Percentiles rank a stretch among this genome's conserved stretches.
Conservation (phyloP, 2,888 invertebrate genomes). For the Cephus pulcher region DNA sequence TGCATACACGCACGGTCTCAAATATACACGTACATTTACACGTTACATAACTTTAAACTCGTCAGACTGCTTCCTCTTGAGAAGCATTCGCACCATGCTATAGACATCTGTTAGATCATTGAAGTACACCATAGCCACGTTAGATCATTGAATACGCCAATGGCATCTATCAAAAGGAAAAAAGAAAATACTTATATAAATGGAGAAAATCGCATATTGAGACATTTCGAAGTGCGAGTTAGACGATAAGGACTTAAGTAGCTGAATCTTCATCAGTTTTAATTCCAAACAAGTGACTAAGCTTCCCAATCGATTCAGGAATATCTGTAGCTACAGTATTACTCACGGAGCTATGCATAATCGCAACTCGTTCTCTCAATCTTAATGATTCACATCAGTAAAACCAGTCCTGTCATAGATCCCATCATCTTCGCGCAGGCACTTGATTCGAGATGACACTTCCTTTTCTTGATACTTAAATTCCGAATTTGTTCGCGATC, state of each 20-base stretch:
- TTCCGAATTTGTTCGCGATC: conserved; percentile 2
- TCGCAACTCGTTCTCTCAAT: background rate
- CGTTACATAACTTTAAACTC: background rate
- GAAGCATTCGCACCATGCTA: background rate
- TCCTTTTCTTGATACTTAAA: conserved; percentile 14
- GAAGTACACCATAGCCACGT: background rate
- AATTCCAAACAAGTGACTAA: background rate
- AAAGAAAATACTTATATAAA: conserved; percentile 39
- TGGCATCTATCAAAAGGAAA: conserved; percentile 30
- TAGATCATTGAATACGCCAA: conserved; percentile 1
- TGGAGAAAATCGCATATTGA: conserved; percentile 21
- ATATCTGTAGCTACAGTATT: background rate
- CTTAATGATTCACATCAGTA: conserved; percentile 39
- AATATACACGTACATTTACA: background rate
- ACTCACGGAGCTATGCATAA: background rate
- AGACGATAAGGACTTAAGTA: background rate
- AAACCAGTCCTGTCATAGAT: conserved; percentile 42
- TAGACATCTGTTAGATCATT: background rate
- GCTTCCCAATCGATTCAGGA: background rate
- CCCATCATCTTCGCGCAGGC: conserved; percentile 53
- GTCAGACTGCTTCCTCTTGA: background rate
- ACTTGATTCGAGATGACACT: conserved; percentile 52
- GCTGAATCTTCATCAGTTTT: background rate
- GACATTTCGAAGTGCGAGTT: conserved; percentile 3
- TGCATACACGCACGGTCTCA: background rate